Base-by-base conservation (phyloP, 1,140 invertebrate genomes). In the Drosophila funebris region DNA sequence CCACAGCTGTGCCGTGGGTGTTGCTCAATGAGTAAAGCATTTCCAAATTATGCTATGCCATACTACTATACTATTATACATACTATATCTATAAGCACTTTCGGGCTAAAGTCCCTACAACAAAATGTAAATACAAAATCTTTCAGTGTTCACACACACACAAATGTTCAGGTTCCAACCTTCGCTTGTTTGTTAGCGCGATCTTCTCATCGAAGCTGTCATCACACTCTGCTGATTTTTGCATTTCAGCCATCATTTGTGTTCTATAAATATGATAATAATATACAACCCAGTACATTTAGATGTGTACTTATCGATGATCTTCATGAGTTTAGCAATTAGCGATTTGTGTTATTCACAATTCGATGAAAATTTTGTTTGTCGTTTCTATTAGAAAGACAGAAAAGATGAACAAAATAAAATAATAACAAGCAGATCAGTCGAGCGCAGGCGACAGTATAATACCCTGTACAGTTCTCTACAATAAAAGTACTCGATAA, bases 181-280 rank as follows among this genome's bases (percentile, higher is more conserved):
- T 56, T 64, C 50, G 39, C 11, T 18, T 33, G 24, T 16, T 18
- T 33, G 24, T 16, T 54, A n/a, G 24, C 48, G 16, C 5, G 24
- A n/a, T 46, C 13, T 24, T n/a, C 18, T 29, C 27, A 64, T 54
- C 37, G 18, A 41, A 43, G 48, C 68, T 71, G 50, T 71, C 61
- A 66, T 27, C 68, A 39, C 61, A 57, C 31, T 11, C 39, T 41
- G 13, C n/a, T 18, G 61, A 57, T 71, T 56, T 66, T 52, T 50
- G 52, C 41, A 29, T 44, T 48, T 60, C 24, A 36, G 29, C 27
- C 4, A 7, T 43, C 24, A 68, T 52, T 61, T 16, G 8, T n/a
- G 36, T 62, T 44, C 37, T 53, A 62, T 24, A 27, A 44, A 41
- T 52, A 14, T n/a, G 4, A 36, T 31, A 48, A 29, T 29, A 41